A percentile compares a stretch with the other conserved stretches of the same genome.
Evolutionary conservation across 1,140 invertebrate genomes (phyloP).

Genomic region (Propsilocerus akamusi): DNA sequence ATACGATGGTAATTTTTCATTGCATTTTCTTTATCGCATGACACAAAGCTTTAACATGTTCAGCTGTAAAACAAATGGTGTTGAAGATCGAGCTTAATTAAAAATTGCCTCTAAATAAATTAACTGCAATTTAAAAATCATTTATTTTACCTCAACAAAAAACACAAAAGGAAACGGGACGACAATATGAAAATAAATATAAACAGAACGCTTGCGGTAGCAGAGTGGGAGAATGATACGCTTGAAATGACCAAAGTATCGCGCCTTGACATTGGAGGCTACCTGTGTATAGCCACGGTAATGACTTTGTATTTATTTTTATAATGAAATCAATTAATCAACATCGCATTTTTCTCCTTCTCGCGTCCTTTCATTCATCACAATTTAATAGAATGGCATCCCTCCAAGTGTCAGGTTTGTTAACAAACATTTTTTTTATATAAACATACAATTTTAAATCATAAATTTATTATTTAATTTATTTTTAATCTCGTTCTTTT

Average conservation of each 20-base stretch:
- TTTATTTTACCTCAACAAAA: background rate
- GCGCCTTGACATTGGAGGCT: constrained; percentile 75
- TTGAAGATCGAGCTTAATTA: too few relatives aligned
- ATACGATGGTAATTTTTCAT: constrained; percentile 43
- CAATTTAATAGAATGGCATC: background rate
- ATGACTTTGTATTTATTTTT: background rate
- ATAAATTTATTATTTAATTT: constrained; percentile 31
- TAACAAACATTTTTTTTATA: background rate
- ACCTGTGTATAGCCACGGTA: constrained; percentile 59
- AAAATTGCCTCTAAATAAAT: too few relatives aligned
- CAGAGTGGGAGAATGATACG: constrained; percentile 64
- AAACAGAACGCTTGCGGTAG: constrained; percentile 29
- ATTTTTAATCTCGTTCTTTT: constrained; percentile 62
- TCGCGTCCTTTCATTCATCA: background rate
- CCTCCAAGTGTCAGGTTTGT: background rate
- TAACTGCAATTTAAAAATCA: background rate
- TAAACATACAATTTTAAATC: background rate
- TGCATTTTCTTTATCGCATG: too few relatives aligned
- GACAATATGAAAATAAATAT: constrained; percentile 1
- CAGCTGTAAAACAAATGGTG: background rate
- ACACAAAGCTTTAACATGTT: background rate
- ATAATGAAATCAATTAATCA: background rate
- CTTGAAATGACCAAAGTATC: constrained; percentile 72
- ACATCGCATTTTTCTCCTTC: background rate
- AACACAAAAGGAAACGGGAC: background rate